A percentile compares a stretch with the other conserved stretches of the same genome.
Evolutionary conservation across 2,797 vertebrate genomes (phyloP).

Genomic region (Pipistrellus kuhlii): DNA sequence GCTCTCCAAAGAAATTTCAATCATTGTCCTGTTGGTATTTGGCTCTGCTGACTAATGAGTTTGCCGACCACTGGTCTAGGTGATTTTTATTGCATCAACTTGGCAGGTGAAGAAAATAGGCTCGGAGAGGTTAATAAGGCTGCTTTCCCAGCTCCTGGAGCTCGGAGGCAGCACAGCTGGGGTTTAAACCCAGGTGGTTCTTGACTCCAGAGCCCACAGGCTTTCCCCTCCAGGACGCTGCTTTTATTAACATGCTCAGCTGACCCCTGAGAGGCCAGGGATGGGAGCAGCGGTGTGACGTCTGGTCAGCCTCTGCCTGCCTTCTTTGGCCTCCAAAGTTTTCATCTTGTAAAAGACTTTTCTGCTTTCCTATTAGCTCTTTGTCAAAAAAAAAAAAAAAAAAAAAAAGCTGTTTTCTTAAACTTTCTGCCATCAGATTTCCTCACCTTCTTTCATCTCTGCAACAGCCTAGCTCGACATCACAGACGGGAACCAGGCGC

Average conservation of each 20-base stretch:
- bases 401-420: slow-evolving; percentile 7
- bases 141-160: background rate
- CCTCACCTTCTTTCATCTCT: background rate
- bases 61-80: too few species aligned
- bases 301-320: background rate
- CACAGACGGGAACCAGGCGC: background rate
- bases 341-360: background rate
- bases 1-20: too few species aligned
- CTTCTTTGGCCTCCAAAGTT: background rate
- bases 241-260: background rate
- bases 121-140: background rate
- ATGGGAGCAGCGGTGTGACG: background rate
- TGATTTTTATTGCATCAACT: background rate
- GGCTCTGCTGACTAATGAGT: too few species aligned
- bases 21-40: too few species aligned
- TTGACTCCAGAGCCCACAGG: background rate
- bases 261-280: background rate
- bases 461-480: background rate
- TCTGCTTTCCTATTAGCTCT: background rate
- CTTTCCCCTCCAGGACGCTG: background rate
- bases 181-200: background rate
- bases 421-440: background rate
- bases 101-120: background rate
- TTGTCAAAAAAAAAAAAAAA: background rate
- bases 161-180: background rate